Conservation (phyloP, 2,888 invertebrate species). For the Gastrophysa polygoni region DNA sequence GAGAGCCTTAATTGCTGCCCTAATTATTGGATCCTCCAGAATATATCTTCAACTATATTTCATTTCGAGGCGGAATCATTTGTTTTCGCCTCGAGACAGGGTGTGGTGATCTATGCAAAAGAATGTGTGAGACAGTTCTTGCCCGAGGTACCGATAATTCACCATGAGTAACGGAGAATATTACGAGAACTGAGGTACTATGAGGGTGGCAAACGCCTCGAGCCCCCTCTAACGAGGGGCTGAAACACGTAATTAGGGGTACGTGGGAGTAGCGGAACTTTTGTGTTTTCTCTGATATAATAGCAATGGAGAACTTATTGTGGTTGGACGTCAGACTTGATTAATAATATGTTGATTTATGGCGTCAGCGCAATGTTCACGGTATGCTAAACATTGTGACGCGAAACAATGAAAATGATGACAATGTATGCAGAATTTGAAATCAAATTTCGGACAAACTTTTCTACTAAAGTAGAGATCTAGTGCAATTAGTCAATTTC, state of each 20-base stretch:
- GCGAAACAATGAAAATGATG: no score
- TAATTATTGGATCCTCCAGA: neutral
- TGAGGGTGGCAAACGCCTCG: conserved; percentile 50
- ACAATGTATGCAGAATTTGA: no score
- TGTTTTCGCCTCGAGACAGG: neutral
- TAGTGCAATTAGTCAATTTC: no score
- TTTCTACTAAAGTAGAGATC: no score
- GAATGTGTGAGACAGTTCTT: conserved; percentile 8
- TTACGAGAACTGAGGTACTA: conserved; percentile 50
- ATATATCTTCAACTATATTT: neutral
- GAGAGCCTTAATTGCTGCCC: neutral
- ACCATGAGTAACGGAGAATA: conserved; percentile 40
- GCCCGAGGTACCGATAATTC: conserved; percentile 37
- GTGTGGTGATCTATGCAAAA: conserved; percentile 15
- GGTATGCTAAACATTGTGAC: no score
- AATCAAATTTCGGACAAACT: no score
- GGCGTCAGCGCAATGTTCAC: neutral
- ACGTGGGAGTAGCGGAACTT: conserved; percentile 40
- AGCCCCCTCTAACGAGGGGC: conserved; percentile 52
- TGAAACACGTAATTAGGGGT: conserved; percentile 51
- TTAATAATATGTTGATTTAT: neutral
- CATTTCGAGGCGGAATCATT: neutral
- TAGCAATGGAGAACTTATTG: neutral
- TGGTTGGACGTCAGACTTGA: neutral
- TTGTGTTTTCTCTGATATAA: conserved; percentile 15